These are phyloP conservation scores for Crossaster papposus DNA, from an alignment of 53 echinoderm and acorn worm species.

Conservation along the genomic window DNA sequence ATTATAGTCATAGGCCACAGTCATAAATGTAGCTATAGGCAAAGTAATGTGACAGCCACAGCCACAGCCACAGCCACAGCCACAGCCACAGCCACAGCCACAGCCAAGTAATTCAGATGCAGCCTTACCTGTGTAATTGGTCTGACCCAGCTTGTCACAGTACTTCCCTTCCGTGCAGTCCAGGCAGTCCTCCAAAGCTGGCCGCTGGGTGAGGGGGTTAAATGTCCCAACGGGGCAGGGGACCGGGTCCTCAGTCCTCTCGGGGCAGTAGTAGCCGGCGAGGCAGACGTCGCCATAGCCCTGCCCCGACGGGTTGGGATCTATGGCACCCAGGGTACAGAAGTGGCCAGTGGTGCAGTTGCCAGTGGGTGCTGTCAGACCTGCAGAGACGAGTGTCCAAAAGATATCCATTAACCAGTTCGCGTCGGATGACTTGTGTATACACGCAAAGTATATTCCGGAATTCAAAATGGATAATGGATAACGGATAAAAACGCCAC, in stretches of 20 bases:
- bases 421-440: too few relatives aligned
- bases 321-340: conserved; percentile 88
- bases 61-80: not conserved
- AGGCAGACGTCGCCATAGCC: conserved; percentile 96
- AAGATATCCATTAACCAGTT: not conserved
- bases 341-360: conserved; percentile 82
- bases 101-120: not conserved
- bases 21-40: too few relatives aligned
- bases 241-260: conserved; percentile 76
- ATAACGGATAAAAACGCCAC: too few relatives aligned
- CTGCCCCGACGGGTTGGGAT: conserved; percentile 82
- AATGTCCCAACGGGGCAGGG: conserved; percentile 87
- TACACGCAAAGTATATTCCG: too few relatives aligned
- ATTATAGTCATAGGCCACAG: too few relatives aligned
- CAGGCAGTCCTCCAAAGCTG: conserved; percentile 75
- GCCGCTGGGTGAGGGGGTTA: conserved; percentile 72
- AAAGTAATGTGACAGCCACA: too few relatives aligned
- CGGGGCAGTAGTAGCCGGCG: conserved; percentile 84
- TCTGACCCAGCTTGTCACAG: conserved; percentile 83
- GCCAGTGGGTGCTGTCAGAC: conserved; percentile 82
- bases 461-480: too few relatives aligned
- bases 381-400: conserved; percentile 29
- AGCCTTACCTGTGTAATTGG: conserved; percentile 85
- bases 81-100: not conserved
- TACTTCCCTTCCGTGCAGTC: conserved; percentile 87